Conservation (phyloP, 1,140 invertebrate genomes). For the Microplitis demolitor region DNA sequence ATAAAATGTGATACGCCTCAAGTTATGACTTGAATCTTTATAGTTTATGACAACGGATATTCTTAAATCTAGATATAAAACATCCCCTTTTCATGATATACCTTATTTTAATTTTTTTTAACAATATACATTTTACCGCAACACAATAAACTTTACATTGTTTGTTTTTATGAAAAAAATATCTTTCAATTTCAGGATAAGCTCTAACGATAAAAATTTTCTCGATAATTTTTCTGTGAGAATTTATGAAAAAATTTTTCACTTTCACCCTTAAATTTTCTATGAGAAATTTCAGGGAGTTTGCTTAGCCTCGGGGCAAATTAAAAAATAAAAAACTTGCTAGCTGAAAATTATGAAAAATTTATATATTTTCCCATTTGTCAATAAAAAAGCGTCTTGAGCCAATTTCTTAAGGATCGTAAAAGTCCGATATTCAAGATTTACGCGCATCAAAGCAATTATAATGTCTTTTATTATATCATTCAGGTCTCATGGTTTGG, state of each 20-base stretch:
- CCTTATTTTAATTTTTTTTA: background rate
- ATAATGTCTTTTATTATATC: conserved; percentile 58
- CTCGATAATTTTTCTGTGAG: too few species aligned
- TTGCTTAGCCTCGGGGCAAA: too few species aligned
- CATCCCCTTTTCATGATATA: conserved; percentile 3
- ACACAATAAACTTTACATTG: background rate
- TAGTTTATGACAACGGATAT: conserved; percentile 33
- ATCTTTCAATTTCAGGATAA: background rate
- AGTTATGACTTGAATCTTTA: conserved; percentile 63
- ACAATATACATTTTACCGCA: background rate
- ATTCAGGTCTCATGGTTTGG: background rate
- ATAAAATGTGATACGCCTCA: conserved; percentile 62
- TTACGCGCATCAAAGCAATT: conserved; percentile 58
- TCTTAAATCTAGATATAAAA: conserved; percentile 58
- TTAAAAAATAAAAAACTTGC: too few species aligned
- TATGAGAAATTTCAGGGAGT: too few species aligned
- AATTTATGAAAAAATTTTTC: too few species aligned
- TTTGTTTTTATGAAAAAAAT: conserved; percentile 9
- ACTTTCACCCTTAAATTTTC: too few species aligned
- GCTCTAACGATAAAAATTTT: too few species aligned
- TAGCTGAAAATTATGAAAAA: background rate
- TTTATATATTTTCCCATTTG: background rate
- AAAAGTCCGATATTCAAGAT: conserved; percentile 59
- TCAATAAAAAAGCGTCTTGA: conserved; percentile 42
- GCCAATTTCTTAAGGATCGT: conserved; percentile 55